Base-by-base conservation (phyloP, 2,797 vertebrate genomes). In the Lateolabrax maculatus region DNA sequence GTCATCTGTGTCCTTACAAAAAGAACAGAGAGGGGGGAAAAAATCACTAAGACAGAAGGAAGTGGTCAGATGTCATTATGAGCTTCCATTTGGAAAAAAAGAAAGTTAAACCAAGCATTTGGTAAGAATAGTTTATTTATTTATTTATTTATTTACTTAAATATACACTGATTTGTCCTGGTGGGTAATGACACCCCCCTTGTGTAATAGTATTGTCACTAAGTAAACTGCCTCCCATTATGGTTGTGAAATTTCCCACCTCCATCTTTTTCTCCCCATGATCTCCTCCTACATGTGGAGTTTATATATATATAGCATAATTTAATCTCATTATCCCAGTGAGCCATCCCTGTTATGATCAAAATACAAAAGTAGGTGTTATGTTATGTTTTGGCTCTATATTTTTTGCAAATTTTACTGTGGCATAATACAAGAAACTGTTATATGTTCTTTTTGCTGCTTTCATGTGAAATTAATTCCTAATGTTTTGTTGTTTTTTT, bases 271-370 rank as follows among this genome's bases (percentile, higher is more conserved):
- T 83, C 67, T 71, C 62, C 37, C 25, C 53, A 61, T 83, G 83
- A 79, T 79, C 48, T 66, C 81, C 70, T 81, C 84, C 81, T 77
- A 83, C 83, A 71, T 65, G 66, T 61, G n/a, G n/a, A 51, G 78
- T 76, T 71, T 78, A 86, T 75, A 64, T 78, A 86, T 75, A 64
- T 81, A 78, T 69, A 75, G 53, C 64, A 34, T 43, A 13, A 77
- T 77, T 79, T 81, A 81, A 80, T 87, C 84, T 65, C 79, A 74
- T 81, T 83, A 78, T 53, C 60, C 48, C 48, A 43, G 69, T 76
- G 62, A 81, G 61, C 34, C 71, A 80, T 56, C 15, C 31, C 18
- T 11, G 31, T 68, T 74, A 80, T 67, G 68, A 77, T 73, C 27
- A 52, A 61, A 68, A 83, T 8, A 62, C 48, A 79, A 71, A 77